A percentile compares a stretch with the other conserved stretches of the same genome.
phyloP scores from a whole-genome alignment of 2,113 vertebrate genomes.

The Candoia aspera region DNA sequence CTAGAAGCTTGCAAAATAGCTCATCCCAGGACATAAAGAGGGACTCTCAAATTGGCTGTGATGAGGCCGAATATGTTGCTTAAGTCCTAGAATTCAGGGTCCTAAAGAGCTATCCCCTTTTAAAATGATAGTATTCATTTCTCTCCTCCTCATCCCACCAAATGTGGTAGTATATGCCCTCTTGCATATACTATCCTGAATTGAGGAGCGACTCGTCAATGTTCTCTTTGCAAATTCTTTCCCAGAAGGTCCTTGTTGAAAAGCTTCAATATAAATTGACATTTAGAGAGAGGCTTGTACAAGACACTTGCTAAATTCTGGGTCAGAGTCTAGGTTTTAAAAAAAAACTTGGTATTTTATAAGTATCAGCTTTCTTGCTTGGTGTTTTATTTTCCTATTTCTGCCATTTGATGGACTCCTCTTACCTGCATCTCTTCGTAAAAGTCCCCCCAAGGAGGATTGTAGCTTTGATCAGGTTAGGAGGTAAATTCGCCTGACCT shows the following conservation, averaged over 20 bases:
- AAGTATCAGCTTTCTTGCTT: neutral
- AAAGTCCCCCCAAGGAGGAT: conserved; percentile 24
- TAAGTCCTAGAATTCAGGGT: neutral
- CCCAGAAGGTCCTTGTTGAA: neutral
- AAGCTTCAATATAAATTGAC: conserved; percentile 40
- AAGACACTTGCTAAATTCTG: neutral
- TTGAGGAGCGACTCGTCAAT: neutral
- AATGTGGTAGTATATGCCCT: neutral
- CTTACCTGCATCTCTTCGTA: neutral
- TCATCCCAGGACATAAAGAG: neutral
- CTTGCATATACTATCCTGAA: neutral
- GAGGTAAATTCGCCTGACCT: conserved; percentile 35
- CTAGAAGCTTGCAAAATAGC: neutral
- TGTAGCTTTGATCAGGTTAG: conserved; percentile 27
- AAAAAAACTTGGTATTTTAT: neutral
- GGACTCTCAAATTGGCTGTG: neutral
- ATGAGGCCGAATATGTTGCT: neutral
- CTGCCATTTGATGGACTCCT: neutral
- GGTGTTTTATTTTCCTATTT: conserved; percentile 2
- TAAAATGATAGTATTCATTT: neutral
- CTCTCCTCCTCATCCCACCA: neutral
- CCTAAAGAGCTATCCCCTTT: neutral
- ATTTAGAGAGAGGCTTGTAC: conserved; percentile 33
- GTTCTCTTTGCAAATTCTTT: neutral
- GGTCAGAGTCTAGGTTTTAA: neutral